Evolutionary conservation across 1,140 invertebrate genomes (phyloP).

Genomic region (Gryon sp.): DNA sequence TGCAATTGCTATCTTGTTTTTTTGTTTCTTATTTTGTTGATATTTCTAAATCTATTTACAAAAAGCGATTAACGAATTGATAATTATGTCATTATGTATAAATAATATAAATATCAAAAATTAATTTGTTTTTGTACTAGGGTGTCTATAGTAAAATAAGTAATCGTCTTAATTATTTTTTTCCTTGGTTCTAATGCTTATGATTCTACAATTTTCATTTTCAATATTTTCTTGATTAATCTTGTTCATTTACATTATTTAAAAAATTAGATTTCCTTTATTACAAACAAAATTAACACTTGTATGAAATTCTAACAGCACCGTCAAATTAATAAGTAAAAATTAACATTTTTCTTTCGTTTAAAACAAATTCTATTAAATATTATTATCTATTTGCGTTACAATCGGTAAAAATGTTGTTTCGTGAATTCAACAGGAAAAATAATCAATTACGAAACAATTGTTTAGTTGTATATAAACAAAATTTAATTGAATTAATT

Average conservation of each 20-base stretch:
- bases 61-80: conserved; percentile 52
- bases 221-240: conserved; percentile 12
- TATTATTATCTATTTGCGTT: too few relatives aligned
- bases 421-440: too few relatives aligned
- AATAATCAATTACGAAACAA: too few relatives aligned
- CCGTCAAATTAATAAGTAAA: conserved; percentile 7
- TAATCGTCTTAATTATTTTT: conserved; percentile 29
- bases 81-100: conserved; percentile 51
- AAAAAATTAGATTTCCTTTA: conserved; percentile 24
- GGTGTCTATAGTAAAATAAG: conserved; percentile 63
- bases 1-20: conserved; percentile 38
- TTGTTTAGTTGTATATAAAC: too few relatives aligned
- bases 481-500: too few relatives aligned
- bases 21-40: too few relatives aligned
- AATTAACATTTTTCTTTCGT: too few relatives aligned
- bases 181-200: conserved; percentile 24
- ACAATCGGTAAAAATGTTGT: too few relatives aligned
- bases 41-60: conserved; percentile 62
- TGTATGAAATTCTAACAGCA: conserved; percentile 1
- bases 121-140: conserved; percentile 67
- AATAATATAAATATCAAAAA: conserved; percentile 68
- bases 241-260: conserved; percentile 20
- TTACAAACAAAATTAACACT: conserved; percentile 12
- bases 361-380: too few relatives aligned
- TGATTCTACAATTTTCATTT: conserved; percentile 21